Percentiles rank a stretch among this genome's conserved stretches.
These are phyloP conservation scores for Miniopterus natalensis DNA, from an alignment of 2,113 vertebrate genomes.

Conservation along the genomic window DNA sequence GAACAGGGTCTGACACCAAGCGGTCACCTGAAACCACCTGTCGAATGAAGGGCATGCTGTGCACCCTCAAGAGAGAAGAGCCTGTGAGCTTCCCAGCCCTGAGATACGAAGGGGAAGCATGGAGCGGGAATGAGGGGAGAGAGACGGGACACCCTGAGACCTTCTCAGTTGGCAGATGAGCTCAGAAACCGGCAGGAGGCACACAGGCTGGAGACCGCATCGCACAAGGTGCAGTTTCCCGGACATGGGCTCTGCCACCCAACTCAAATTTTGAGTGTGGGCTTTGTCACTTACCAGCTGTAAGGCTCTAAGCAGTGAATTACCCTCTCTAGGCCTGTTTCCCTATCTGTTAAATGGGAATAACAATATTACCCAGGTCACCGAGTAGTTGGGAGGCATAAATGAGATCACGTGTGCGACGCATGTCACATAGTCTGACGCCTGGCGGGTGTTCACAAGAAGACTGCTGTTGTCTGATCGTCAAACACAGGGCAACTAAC, in stretches of 20 bases:
- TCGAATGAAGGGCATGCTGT: neutral
- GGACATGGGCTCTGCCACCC: neutral
- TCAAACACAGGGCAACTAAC: neutral
- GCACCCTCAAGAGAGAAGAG: neutral
- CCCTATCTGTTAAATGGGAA: neutral
- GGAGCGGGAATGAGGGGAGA: neutral
- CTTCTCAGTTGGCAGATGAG: neutral
- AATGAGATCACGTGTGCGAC: neutral
- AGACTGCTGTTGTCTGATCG: neutral
- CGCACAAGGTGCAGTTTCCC: neutral
- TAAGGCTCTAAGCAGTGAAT: neutral
- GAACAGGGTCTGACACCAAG: neutral
- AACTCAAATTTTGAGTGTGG: neutral
- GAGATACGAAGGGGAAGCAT: neutral
- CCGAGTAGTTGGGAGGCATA: fast-evolving
- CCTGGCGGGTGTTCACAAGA: fast-evolving
- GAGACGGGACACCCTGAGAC: neutral
- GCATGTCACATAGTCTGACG: neutral
- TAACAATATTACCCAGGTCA: neutral
- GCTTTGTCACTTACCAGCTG: neutral
- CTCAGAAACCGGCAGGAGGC: neutral
- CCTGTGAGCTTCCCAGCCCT: neutral
- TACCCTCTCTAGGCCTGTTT: neutral
- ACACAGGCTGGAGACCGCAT: fast-evolving
- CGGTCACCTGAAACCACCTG: neutral